Conservation (phyloP, 2,888 invertebrate genomes). For the Diloba caeruleocephala region DNA sequence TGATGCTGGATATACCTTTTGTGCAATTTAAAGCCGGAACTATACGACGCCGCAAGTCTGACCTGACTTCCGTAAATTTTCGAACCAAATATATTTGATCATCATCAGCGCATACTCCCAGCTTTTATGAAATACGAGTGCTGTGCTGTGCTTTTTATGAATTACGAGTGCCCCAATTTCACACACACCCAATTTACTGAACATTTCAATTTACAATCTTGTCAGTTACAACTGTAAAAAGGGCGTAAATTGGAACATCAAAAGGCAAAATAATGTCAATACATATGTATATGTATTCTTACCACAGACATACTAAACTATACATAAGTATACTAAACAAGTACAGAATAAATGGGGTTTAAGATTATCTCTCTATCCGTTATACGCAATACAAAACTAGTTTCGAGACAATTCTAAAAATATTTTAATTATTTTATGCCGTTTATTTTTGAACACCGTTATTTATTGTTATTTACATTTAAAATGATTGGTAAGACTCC, state of each 20-base stretch:
- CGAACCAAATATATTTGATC: too few relatives aligned
- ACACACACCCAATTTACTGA: too few relatives aligned
- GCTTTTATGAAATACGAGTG: too few relatives aligned
- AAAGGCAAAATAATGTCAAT: slow-evolving; percentile 24
- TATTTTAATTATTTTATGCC: slow-evolving; percentile 55
- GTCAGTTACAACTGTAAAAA: too few relatives aligned
- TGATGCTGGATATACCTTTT: slow-evolving; percentile 20
- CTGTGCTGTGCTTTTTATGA: too few relatives aligned
- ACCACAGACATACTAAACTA: slow-evolving; percentile 55
- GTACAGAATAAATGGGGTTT: slow-evolving; percentile 67
- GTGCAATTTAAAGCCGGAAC: too few relatives aligned
- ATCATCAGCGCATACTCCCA: too few relatives aligned
- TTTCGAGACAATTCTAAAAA: slow-evolving; percentile 63
- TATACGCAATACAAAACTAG: slow-evolving; percentile 75
- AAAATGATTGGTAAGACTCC: slow-evolving; percentile 42
- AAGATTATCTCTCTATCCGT: slow-evolving; percentile 64
- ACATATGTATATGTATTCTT: slow-evolving; percentile 38
- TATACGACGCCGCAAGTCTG: too few relatives aligned
- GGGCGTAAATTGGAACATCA: too few relatives aligned
- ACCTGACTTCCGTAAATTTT: too few relatives aligned
- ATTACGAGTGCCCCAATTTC: too few relatives aligned
- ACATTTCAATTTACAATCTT: too few relatives aligned
- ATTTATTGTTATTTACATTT: slow-evolving; percentile 66
- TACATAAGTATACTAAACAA: slow-evolving; percentile 55
- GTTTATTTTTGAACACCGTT: slow-evolving; percentile 72